phyloP scores from a whole-genome alignment of 2,888 invertebrate genomes.

The Drosophila lacicola region DNA sequence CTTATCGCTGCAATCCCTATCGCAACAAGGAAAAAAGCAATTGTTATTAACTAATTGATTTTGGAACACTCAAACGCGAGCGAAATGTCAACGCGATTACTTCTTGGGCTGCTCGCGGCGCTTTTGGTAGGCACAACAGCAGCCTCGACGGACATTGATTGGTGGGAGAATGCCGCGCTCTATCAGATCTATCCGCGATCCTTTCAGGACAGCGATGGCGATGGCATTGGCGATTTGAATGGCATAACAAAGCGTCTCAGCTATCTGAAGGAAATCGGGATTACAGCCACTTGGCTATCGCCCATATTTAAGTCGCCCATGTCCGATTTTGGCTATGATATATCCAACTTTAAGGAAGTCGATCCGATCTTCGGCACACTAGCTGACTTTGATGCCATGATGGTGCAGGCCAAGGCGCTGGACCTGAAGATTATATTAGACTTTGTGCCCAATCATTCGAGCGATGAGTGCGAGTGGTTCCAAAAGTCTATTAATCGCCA shows the following conservation, averaged over 20 bases:
- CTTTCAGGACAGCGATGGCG: conserved; percentile 92
- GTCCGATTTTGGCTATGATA: conserved; percentile 92
- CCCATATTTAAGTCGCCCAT: conserved; percentile 91
- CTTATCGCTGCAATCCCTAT: conserved; percentile 55
- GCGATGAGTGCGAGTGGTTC: conserved; percentile 94
- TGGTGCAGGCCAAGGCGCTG: conserved; percentile 86
- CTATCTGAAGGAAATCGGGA: conserved; percentile 89
- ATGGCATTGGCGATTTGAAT: conserved; percentile 93
- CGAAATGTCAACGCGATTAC: conserved; percentile 65
- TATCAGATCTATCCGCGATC: conserved; percentile 95
- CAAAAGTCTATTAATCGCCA: conserved; percentile 88
- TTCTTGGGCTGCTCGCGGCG: conserved; percentile 48
- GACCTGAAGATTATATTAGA: conserved; percentile 87
- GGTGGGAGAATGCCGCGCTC: conserved; percentile 93
- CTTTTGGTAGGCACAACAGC: conserved; percentile 6
- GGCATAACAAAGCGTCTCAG: conserved; percentile 88
- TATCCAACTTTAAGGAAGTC: conserved; percentile 89
- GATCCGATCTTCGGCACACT: conserved; percentile 88
- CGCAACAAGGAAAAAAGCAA: conserved; percentile 41
- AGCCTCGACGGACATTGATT: conserved; percentile 86
- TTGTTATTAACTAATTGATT: conserved; percentile 66
- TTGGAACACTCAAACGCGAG: conserved; percentile 57
- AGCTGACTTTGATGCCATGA: conserved; percentile 88
- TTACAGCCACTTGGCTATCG: conserved; percentile 90
- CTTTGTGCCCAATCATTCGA: conserved; percentile 91